These are phyloP conservation scores for Enteromius paludinosus DNA, from an alignment of 2,797 vertebrate species.

Conservation along the genomic window DNA sequence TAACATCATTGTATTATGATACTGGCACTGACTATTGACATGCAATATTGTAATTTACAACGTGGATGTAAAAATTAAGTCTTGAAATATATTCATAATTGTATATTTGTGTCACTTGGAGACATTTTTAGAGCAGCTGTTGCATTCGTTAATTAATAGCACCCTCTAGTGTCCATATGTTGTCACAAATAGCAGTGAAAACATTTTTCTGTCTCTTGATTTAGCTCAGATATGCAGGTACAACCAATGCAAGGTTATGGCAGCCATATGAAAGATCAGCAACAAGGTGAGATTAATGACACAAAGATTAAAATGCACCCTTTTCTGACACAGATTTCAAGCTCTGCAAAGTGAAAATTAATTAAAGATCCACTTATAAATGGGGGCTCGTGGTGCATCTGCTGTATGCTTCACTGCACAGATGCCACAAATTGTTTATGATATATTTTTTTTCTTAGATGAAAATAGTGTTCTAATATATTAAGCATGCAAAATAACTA, in stretches of 20 bases:
- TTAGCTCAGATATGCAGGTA: background rate
- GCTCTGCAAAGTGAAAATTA: background rate
- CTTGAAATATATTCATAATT: background rate
- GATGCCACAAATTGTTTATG: background rate
- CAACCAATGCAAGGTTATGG: background rate
- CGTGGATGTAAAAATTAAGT: background rate
- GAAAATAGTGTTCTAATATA: background rate
- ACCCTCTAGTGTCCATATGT: constrained; percentile 7
- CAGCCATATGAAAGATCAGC: background rate
- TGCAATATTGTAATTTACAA: background rate
- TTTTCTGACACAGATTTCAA: background rate
- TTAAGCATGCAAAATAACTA: background rate
- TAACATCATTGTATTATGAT: background rate
- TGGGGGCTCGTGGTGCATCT: background rate
- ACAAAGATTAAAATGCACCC: background rate
- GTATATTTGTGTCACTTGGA: too few species aligned
- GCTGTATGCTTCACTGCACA: background rate
- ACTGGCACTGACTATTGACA: background rate
- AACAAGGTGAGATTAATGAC: background rate
- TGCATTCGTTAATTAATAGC: background rate
- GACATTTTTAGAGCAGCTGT: background rate
- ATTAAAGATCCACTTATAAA: background rate
- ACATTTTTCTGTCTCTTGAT: background rate
- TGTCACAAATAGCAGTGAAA: background rate
- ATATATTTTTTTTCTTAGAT: background rate